A percentile compares a stretch with the other conserved stretches of the same genome.
Evolutionary conservation across 2,888 invertebrate species (phyloP).

Genomic region (Agrochola litura): DNA sequence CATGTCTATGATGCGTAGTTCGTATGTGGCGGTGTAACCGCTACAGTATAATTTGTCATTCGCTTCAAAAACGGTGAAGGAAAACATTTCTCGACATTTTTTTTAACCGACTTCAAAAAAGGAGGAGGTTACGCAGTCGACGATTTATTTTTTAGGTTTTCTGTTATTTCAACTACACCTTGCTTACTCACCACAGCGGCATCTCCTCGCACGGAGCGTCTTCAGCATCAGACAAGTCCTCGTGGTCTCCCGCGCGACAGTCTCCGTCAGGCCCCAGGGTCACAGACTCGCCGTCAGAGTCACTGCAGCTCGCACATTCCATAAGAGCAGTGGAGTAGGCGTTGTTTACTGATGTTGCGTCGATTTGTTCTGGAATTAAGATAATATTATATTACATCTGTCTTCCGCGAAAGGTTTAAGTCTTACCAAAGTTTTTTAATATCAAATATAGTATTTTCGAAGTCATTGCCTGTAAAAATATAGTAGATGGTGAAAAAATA

Average conservation of each 20-base stretch:
- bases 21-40: too few species aligned
- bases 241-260: constrained; percentile 69
- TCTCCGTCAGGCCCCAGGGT: constrained; percentile 73
- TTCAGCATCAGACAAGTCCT: constrained; percentile 77
- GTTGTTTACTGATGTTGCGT: constrained; percentile 82
- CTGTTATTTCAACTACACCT: too few species aligned
- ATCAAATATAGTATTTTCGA: too few species aligned
- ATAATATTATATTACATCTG: background rate
- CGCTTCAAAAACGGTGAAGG: too few species aligned
- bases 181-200: constrained; percentile 78
- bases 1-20: too few species aligned
- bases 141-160: background rate
- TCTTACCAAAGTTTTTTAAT: too few species aligned
- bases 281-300: constrained; percentile 83
- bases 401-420: too few species aligned
- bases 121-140: background rate
- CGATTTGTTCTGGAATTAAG: constrained; percentile 83
- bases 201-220: constrained; percentile 78
- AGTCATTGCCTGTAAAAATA: too few species aligned
- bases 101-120: too few species aligned
- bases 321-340: constrained; percentile 77
- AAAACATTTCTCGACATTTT: too few species aligned
- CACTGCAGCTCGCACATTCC: constrained; percentile 85
- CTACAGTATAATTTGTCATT: too few species aligned
- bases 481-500: too few species aligned